Conservation (phyloP, 2,888 invertebrate genomes). For the Phania funesta region DNA sequence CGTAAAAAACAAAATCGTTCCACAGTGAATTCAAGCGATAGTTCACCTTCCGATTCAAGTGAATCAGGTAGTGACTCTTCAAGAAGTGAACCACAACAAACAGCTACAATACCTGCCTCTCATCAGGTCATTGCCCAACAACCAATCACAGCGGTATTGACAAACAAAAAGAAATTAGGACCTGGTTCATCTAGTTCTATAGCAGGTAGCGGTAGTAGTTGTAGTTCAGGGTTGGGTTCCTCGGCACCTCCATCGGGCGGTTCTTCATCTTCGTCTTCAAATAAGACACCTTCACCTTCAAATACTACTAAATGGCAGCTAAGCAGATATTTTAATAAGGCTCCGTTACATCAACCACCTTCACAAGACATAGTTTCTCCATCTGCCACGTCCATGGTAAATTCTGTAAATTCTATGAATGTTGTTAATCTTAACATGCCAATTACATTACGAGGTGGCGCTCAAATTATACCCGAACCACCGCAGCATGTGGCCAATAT, state of each 20-base stretch:
- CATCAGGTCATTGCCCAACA: conserved; percentile 62
- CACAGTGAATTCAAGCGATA: conserved; percentile 82
- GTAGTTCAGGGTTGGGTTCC: conserved; percentile 63
- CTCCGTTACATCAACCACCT: conserved; percentile 69
- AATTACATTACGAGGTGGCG: conserved; percentile 75
- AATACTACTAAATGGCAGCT: conserved; percentile 77
- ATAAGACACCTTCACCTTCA: conserved; percentile 77
- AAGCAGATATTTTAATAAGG: conserved; percentile 76
- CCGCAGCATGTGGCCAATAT: conserved; percentile 72
- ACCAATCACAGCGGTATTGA: conserved; percentile 56
- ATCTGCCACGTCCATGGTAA: conserved; percentile 52
- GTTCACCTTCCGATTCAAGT: conserved; percentile 78
- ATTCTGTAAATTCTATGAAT: conserved; percentile 71
- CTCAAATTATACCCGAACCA: conserved; percentile 77
- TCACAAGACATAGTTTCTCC: conserved; percentile 74
- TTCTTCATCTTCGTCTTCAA: conserved; percentile 74
- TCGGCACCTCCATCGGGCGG: conserved; percentile 67
- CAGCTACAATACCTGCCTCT: conserved; percentile 59
- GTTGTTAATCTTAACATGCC: conserved; percentile 75
- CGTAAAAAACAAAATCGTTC: conserved; percentile 79
- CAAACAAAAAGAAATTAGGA: conserved; percentile 69
- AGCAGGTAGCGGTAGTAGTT: conserved; percentile 72
- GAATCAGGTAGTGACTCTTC: conserved; percentile 79
- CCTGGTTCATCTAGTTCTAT: conserved; percentile 72
- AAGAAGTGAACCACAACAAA: conserved; percentile 73